phyloP scores from a whole-genome alignment of 2,113 vertebrate species.

The Blennius ocellaris region DNA sequence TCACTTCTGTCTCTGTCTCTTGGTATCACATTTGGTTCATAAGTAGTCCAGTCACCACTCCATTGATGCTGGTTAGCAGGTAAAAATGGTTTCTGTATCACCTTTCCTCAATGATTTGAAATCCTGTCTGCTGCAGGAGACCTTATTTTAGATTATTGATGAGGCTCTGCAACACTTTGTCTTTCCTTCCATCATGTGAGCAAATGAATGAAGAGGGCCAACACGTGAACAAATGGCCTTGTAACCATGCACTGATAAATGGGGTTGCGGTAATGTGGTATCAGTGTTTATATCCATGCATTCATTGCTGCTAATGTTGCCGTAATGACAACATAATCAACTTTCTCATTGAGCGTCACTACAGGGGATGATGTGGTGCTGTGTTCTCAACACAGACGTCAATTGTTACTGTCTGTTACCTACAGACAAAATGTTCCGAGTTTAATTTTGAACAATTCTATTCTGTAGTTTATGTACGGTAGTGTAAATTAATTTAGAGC shows the following conservation, averaged over 20 bases:
- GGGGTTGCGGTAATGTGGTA: slow-evolving; percentile 53
- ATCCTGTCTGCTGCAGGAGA: slow-evolving; percentile 50
- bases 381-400: slow-evolving; percentile 42
- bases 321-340: slow-evolving; percentile 68
- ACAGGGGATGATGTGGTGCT: slow-evolving; percentile 49
- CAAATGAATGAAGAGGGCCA: slow-evolving; percentile 51
- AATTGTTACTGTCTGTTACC: slow-evolving; percentile 56
- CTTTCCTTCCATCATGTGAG: slow-evolving; percentile 33
- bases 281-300: slow-evolving; percentile 56
- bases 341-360: slow-evolving; percentile 68
- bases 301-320: slow-evolving; percentile 71
- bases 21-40: slow-evolving; percentile 24
- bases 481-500: neutral
- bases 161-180: slow-evolving; percentile 54
- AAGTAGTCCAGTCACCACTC: slow-evolving; percentile 22
- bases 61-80: slow-evolving; percentile 32
- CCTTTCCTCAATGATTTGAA: slow-evolving; percentile 62
- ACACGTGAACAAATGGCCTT: slow-evolving; percentile 32
- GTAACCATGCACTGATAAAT: slow-evolving; percentile 66
- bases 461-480: neutral
- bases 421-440: slow-evolving; percentile 9
- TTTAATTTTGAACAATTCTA: slow-evolving; percentile 11
- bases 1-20: slow-evolving; percentile 5
- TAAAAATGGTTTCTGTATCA: slow-evolving; percentile 50
- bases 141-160: slow-evolving; percentile 72